Evolutionary conservation across 2,113 vertebrate species (phyloP).

Genomic region (Cochlearius cochlearius): DNA sequence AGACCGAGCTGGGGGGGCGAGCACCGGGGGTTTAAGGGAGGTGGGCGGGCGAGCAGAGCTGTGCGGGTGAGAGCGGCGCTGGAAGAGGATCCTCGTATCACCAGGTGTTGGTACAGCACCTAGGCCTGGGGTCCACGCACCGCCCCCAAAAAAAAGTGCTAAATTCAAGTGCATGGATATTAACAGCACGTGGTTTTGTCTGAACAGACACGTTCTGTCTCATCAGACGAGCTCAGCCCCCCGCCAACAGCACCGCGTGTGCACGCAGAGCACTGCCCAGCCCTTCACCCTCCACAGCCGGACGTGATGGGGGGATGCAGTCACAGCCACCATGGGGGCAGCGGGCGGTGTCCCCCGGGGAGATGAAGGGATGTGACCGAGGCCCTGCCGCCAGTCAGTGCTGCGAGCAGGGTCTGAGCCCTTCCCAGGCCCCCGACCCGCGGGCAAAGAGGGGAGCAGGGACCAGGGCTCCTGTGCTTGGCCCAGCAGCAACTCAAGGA

Average conservation of each 20-base stretch:
- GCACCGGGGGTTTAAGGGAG: background rate
- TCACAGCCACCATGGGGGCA: background rate
- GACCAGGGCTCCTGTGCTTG: accelerated
- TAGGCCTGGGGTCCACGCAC: background rate
- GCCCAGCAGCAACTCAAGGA: background rate
- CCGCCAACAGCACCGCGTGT: accelerated
- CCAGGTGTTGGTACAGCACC: accelerated
- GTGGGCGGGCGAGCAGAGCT: background rate
- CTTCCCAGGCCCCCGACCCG: accelerated
- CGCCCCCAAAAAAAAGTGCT: background rate
- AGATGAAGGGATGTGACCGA: background rate
- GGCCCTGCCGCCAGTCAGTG: background rate
- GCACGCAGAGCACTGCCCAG: background rate
- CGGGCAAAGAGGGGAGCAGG: too few species aligned
- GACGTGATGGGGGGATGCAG: accelerated
- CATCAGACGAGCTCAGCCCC: background rate
- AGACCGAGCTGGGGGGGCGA: background rate
- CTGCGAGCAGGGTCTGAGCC: background rate
- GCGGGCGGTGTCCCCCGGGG: accelerated
- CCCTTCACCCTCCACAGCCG: background rate
- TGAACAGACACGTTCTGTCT: background rate
- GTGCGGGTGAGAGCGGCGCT: background rate
- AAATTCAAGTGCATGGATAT: background rate
- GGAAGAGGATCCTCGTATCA: background rate
- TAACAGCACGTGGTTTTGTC: background rate